Evolutionary conservation across 2,888 invertebrate genomes (phyloP).

Genomic region (Epistrophella euchroma): DNA sequence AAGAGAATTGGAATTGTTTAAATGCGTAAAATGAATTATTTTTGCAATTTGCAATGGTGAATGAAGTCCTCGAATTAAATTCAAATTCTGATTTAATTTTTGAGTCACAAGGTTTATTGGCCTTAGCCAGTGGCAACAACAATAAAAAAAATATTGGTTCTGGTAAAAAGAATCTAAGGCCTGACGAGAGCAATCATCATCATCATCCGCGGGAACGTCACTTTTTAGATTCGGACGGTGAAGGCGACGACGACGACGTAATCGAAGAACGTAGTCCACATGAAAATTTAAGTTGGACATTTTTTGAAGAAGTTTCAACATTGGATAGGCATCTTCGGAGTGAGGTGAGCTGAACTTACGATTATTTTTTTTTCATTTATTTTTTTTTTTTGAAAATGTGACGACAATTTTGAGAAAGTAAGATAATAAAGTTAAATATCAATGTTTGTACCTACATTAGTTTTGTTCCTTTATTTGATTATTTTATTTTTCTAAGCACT

Average conservation of each 20-base stretch:
- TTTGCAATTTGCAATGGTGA: conserved; percentile 78
- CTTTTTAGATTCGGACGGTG: conserved; percentile 47
- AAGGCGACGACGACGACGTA: not conserved
- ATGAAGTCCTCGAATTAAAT: conserved; percentile 77
- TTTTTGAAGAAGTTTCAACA: conserved; percentile 79
- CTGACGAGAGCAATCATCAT: conserved; percentile 29
- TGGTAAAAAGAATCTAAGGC: conserved; percentile 32
- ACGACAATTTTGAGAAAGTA: too few species aligned
- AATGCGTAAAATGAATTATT: conserved; percentile 64
- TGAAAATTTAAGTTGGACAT: conserved; percentile 79
- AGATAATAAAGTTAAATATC: too few species aligned
- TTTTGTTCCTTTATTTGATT: too few species aligned
- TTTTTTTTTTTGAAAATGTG: too few species aligned
- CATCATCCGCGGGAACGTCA: conserved; percentile 35
- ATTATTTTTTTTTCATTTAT: too few species aligned
- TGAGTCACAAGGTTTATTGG: conserved; percentile 69
- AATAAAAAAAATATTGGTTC: conserved; percentile 14
- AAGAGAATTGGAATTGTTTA: conserved; percentile 29
- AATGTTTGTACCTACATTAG: too few species aligned
- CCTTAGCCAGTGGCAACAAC: conserved; percentile 46
- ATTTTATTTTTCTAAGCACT: too few species aligned
- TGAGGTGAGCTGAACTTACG: conserved; percentile 63
- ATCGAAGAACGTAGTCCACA: conserved; percentile 45
- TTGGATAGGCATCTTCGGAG: conserved; percentile 78
- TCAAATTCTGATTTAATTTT: conserved; percentile 78